phyloP scores from a whole-genome alignment of 30 jellyfish, hydroid and myxozoan species.

The Clytia hemisphaerica region DNA sequence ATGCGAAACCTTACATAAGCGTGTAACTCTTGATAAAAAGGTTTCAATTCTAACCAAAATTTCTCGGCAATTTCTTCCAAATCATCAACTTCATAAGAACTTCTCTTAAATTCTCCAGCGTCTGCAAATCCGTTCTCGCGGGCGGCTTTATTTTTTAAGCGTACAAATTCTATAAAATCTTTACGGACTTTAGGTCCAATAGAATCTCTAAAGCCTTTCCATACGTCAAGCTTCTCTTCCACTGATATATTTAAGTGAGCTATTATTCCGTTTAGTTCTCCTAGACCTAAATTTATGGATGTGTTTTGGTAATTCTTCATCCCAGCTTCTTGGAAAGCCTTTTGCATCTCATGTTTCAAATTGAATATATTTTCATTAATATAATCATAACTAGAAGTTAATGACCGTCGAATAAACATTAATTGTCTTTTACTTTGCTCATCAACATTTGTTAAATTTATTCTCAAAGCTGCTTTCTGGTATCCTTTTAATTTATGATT shows the following conservation, averaged over 20 bases:
- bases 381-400: conserved; percentile 30
- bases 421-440: conserved; percentile 40
- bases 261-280: no score
- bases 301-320: no score
- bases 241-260: no score
- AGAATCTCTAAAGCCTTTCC: conserved; percentile 84
- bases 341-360: conserved; percentile 35
- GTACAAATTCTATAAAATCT: conserved; percentile 30
- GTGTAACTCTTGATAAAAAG: conserved; percentile 69
- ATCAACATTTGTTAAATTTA: conserved; percentile 7
- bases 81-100: conserved; percentile 63
- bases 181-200: conserved; percentile 60
- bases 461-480: conserved; percentile 42
- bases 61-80: conserved; percentile 46
- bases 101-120: conserved; percentile 52
- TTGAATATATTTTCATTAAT: conserved; percentile 15
- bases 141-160: conserved; percentile 45
- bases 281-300: no score
- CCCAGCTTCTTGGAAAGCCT: conserved; percentile 45
- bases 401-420: conserved; percentile 29
- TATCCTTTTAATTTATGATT: conserved; percentile 44
- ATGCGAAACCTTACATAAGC: conserved; percentile 64
- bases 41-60: conserved; percentile 60
- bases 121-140: conserved; percentile 46
- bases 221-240: conserved; percentile 56